Base-by-base conservation (phyloP, 2,113 vertebrate genomes). In the Gymnobelideus leadbeateri region DNA sequence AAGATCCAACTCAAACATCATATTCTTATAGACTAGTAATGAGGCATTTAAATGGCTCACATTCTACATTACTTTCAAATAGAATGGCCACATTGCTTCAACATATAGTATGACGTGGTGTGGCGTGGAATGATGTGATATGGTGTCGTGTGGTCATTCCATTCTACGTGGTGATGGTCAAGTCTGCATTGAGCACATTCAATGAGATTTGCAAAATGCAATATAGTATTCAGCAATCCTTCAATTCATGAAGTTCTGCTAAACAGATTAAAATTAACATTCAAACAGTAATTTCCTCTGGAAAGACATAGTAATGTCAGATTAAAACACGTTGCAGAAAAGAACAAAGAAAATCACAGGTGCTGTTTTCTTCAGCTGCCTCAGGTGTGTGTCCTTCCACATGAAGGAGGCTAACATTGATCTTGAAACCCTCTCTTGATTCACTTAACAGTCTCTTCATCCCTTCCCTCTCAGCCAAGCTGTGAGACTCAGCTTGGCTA, bases 211-310 rank as follows among this genome's bases (percentile, higher is more conserved):
- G 89, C 49, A 51, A 92, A 28, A 97, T 49, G 0, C 26, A 43
- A 68, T 46, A 0, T 0, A n/a, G 24, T 51, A 19, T 84, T 84
- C 68, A 84, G 6, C n/a, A 84, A 21, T 84, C 5, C 37, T 84
- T 84, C 68, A 43, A 43, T 84, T 43, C 37, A 2, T 84, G n/a
- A 84, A 91, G 0, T 89, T 94, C 51, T 51, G 91, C 93, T 98
- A 97, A 97, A 93, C 68, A 50, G 89, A 51, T 96, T 95, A 97
- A 98, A 97, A 96, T 96, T 43, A 94, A 49, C 1, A 50, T 95
- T 43, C 52, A 51, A 47, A 46, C 8, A 90, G 26, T 26, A 94
- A 95, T 94, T 96, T 97, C 92, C 94, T 91, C 93, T 94, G 52
- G n/a, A 95, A 97, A 98, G 23, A 94, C 4, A n/a, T 89, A 43